Conservation (phyloP, 92 coral and sea anemone genomes). For the Palythoa heliodiscus region DNA sequence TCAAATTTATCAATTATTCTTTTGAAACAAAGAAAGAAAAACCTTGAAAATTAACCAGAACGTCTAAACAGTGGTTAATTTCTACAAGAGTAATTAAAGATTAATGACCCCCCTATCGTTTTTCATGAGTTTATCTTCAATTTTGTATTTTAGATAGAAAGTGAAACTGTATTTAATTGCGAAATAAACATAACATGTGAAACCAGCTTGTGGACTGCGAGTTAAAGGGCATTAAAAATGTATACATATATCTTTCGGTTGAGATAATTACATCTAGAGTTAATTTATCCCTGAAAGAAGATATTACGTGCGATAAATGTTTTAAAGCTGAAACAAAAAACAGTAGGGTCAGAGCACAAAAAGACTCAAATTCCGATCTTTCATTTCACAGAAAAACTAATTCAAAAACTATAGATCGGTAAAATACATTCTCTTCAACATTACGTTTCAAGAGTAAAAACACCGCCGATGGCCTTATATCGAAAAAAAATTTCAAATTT, state of each 20-base stretch:
- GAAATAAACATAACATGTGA: conserved; percentile 16
- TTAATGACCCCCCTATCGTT: conserved; percentile 35
- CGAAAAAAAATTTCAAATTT: too few species aligned
- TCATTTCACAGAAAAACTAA: neutral
- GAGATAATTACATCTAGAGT: neutral
- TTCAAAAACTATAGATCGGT: neutral
- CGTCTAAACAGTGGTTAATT: conserved; percentile 32
- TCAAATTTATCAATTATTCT: neutral
- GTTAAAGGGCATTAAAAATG: conserved; percentile 22
- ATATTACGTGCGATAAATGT: neutral
- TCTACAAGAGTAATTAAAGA: conserved; percentile 41
- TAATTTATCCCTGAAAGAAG: conserved; percentile 11
- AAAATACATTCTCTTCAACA: neutral
- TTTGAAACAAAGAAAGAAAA: neutral
- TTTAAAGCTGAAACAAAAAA: conserved; percentile 10
- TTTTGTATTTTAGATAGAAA: conserved; percentile 33
- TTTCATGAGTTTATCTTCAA: conserved; percentile 28
- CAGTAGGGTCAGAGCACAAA: neutral
- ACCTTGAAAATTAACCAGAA: conserved; percentile 13
- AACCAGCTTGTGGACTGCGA: conserved; percentile 10
- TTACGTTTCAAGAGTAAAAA: neutral
- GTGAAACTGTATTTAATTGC: conserved; percentile 34
- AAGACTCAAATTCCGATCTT: neutral
- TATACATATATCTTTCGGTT: neutral
- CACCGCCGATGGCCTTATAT: too few species aligned